These are phyloP conservation scores for Calcarius lapponicus DNA, from an alignment of 2,797 vertebrate genomes.

Conservation along the genomic window DNA sequence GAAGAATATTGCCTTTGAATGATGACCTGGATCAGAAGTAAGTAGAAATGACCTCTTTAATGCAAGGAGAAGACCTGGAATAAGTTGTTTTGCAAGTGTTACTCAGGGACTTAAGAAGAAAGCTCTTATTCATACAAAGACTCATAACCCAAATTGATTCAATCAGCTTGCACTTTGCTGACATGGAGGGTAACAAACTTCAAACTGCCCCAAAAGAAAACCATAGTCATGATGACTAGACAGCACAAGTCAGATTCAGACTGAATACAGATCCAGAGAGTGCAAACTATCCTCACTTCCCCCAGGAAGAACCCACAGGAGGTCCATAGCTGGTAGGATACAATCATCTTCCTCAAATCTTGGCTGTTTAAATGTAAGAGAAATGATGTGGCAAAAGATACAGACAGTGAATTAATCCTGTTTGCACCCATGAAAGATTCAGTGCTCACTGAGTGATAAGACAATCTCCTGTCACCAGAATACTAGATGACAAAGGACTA, in stretches of 20 bases:
- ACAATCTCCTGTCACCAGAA: conserved; percentile 52
- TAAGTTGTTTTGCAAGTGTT: not conserved
- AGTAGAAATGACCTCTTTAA: not conserved
- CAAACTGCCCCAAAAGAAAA: not conserved
- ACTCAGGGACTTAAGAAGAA: not conserved
- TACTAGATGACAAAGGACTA: conserved; percentile 39
- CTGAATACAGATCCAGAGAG: not conserved
- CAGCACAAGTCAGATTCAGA: not conserved
- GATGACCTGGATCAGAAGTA: not conserved
- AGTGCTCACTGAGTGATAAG: conserved; percentile 45
- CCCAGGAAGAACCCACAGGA: not conserved
- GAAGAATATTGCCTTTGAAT: not conserved
- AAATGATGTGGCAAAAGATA: not conserved
- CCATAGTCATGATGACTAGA: not conserved
- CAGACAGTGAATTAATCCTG: conserved; percentile 36
- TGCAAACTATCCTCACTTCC: not conserved
- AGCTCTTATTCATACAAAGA: not conserved
- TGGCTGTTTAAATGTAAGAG: conserved; percentile 12
- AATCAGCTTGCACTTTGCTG: not conserved
- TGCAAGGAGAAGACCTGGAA: not conserved
- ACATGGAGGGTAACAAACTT: not conserved
- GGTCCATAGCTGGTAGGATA: conserved; percentile 12
- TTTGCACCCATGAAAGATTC: conserved; percentile 46
- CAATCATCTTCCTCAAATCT: conserved; percentile 5
- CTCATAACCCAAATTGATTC: not conserved